Evolutionary conservation across 2,888 invertebrate genomes (phyloP).

Genomic region (Calephelis perditalis): DNA sequence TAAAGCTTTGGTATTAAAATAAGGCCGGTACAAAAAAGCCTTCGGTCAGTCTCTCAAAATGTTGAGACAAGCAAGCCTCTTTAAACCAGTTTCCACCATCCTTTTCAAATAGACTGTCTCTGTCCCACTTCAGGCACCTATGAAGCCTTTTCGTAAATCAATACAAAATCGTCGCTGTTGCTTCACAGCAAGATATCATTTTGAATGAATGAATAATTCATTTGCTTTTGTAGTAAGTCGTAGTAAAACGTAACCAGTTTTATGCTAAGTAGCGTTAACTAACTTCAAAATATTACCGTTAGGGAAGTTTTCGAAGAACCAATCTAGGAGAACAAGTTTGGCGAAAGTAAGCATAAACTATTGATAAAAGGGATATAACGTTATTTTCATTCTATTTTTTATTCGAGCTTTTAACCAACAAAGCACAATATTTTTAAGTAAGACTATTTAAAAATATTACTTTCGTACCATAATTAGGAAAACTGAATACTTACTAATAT

Average conservation of each 20-base stretch:
- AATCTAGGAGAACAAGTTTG: conserved; percentile 3
- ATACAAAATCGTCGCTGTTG: conserved; percentile 12
- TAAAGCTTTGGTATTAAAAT: not conserved
- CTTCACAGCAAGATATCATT: not conserved
- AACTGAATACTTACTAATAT: too few relatives aligned
- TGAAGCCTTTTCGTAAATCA: conserved; percentile 14
- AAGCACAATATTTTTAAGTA: not conserved
- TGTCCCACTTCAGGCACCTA: conserved; percentile 14
- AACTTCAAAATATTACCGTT: conserved; percentile 61
- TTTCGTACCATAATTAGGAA: too few relatives aligned
- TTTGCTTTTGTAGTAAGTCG: conserved; percentile 52
- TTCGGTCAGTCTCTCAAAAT: conserved; percentile 10
- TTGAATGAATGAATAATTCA: conserved; percentile 7
- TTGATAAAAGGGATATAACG: conserved; percentile 31
- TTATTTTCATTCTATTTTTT: not conserved
- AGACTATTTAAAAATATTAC: not conserved
- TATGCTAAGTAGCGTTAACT: conserved; percentile 49
- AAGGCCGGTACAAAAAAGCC: conserved; percentile 3
- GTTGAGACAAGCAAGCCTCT: conserved; percentile 1
- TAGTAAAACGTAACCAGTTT: conserved; percentile 70
- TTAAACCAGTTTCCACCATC: conserved; percentile 16
- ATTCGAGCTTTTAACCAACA: not conserved
- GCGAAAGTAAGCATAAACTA: conserved; percentile 26
- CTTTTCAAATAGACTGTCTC: conserved; percentile 18
- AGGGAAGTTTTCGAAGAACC: conserved; percentile 32